Evolutionary conservation across 2,888 invertebrate genomes (phyloP).

Genomic region (Limnephilus marmoratus): DNA sequence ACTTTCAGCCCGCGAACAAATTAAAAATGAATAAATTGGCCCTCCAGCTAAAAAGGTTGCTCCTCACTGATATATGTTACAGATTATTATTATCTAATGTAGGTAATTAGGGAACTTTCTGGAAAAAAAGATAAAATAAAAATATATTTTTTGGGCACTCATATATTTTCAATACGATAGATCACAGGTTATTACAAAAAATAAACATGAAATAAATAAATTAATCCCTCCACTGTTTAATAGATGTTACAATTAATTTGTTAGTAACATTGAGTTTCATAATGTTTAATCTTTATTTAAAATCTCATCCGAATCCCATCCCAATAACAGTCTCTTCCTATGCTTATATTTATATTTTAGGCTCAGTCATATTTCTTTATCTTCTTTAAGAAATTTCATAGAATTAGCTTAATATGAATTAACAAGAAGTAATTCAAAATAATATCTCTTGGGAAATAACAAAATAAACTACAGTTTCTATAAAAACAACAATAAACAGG

Average conservation of each 20-base stretch:
- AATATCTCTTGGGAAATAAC: not conserved
- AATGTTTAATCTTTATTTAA: not conserved
- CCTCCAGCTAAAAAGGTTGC: too few relatives aligned
- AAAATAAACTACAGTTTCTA: not conserved
- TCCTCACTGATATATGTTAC: too few relatives aligned
- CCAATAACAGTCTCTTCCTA: not conserved
- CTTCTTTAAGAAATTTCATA: not conserved
- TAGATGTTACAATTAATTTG: not conserved
- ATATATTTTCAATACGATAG: not conserved
- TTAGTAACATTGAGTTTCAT: not conserved
- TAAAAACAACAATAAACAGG: not conserved
- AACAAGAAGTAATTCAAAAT: not conserved
- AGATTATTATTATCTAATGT: too few relatives aligned
- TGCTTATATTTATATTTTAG: not conserved
- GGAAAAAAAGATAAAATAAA: not conserved
- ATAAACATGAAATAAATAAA: constrained; percentile 2
- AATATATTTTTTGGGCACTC: not conserved
- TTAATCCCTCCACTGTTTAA: not conserved
- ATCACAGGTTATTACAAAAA: not conserved
- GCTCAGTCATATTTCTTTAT: constrained; percentile 2
- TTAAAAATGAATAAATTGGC: too few relatives aligned
- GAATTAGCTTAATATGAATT: constrained; percentile 2
- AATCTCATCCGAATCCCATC: not conserved
- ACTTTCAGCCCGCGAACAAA: too few relatives aligned
- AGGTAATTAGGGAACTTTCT: not conserved